These are phyloP conservation scores for Phyllostomus discolor DNA, from an alignment of 2,113 vertebrate genomes.

Conservation along the genomic window DNA sequence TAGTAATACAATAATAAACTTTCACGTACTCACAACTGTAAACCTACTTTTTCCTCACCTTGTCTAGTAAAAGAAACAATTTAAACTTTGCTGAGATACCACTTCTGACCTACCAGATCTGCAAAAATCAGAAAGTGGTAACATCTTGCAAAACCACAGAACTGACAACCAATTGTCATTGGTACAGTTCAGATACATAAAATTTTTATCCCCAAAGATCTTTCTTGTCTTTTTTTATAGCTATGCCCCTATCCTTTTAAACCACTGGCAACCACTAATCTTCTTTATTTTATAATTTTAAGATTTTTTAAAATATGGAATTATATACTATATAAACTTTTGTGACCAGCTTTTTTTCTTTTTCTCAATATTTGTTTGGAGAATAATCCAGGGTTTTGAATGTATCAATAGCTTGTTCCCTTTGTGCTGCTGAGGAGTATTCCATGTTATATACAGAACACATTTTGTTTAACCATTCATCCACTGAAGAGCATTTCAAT, in stretches of 20 bases:
- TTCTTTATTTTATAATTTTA: not conserved
- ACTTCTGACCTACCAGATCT: not conserved
- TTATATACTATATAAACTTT: not conserved
- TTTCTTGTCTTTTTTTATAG: not conserved
- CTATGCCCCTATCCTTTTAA: not conserved
- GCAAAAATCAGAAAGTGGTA: not conserved
- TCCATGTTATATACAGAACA: not conserved
- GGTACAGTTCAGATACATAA: not conserved
- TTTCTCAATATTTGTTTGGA: not conserved
- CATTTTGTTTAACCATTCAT: no score
- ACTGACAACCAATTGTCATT: not conserved
- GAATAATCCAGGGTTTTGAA: not conserved
- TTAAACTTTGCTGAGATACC: not conserved
- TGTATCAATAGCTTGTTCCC: not conserved
- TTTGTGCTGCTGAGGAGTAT: not conserved
- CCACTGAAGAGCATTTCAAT: no score
- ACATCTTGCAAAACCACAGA: not conserved
- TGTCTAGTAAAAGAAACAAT: not conserved
- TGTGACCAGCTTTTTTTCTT: not conserved
- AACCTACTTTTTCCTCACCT: not conserved
- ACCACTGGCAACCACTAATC: not conserved
- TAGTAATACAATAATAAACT: no score
- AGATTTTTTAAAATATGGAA: not conserved
- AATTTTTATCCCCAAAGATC: not conserved
- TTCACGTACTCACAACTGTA: no score